A percentile compares a stretch with the other conserved stretches of the same genome.
Conservation (phyloP, 1,140 invertebrate genomes). For the Polypedilum vanderplanki region DNA sequence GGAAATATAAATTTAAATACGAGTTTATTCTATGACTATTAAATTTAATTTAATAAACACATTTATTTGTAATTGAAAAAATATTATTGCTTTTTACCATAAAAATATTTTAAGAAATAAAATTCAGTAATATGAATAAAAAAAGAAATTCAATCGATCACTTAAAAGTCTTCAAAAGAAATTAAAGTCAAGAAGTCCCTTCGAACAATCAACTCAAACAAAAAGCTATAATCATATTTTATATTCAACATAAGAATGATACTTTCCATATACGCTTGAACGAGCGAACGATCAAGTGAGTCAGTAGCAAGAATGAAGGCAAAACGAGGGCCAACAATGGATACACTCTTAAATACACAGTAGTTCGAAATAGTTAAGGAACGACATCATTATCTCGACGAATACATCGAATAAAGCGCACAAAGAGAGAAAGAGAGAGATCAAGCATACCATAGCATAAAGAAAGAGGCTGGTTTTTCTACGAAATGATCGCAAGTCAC, state of each 20-base stretch:
- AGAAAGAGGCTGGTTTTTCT: slow-evolving; percentile 33
- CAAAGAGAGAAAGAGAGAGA: background rate
- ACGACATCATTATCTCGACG: slow-evolving; percentile 26
- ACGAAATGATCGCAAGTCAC: slow-evolving; percentile 41
- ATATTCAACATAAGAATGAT: background rate
- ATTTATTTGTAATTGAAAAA: too few relatives aligned
- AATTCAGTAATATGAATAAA: too few relatives aligned
- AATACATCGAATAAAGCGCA: slow-evolving; percentile 2
- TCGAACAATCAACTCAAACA: background rate
- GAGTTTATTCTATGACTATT: too few relatives aligned
- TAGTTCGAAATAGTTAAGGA: slow-evolving; percentile 28
- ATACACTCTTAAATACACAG: slow-evolving; percentile 6
- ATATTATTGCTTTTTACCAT: too few relatives aligned
- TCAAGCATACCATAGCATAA: background rate
- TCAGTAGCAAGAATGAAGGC: background rate
- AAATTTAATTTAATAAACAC: too few relatives aligned
- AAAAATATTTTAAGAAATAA: too few relatives aligned
- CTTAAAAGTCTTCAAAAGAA: background rate
- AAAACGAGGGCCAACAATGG: background rate
- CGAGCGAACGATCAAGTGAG: background rate
- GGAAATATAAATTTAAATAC: too few relatives aligned
- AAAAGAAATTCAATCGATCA: too few relatives aligned
- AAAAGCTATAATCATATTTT: background rate
- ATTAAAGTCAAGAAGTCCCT: background rate
- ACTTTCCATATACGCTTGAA: background rate